A percentile compares a stretch with the other conserved stretches of the same genome.
Conservation (phyloP, 2,888 invertebrate species). For the Rhamphomyia laevipes region DNA sequence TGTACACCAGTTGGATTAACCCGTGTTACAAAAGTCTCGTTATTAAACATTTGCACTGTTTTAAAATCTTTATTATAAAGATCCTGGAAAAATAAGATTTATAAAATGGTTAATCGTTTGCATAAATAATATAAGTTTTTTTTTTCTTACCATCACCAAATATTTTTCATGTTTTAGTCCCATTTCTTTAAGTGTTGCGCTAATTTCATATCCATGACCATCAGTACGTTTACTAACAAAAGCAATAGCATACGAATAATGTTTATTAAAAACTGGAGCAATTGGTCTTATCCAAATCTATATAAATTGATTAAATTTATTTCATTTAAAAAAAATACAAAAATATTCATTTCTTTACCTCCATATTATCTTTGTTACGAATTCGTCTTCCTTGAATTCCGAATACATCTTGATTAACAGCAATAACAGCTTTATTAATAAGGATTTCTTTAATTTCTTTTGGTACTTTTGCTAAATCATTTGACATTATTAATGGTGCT, state of each 20-base stretch:
- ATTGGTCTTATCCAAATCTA: constrained; percentile 39
- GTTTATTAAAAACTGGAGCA: constrained; percentile 23
- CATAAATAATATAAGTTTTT: constrained; percentile 4
- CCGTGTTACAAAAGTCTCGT: constrained; percentile 16
- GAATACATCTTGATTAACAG: constrained; percentile 53
- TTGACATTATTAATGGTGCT: constrained; percentile 60
- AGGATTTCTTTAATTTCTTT: constrained; percentile 48
- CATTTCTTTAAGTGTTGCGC: constrained; percentile 27
- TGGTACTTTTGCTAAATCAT: constrained; percentile 49
- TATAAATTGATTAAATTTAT: background rate
- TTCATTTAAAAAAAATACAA: background rate
- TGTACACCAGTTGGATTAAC: constrained; percentile 22
- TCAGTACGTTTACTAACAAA: constrained; percentile 37
- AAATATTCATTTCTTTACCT: constrained; percentile 20
- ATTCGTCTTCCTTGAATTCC: constrained; percentile 50
- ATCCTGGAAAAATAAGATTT: constrained; percentile 16
- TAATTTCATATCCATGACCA: constrained; percentile 33
- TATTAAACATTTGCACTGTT: constrained; percentile 9
- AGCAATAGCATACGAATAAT: constrained; percentile 40
- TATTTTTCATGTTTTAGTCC: constrained; percentile 32
- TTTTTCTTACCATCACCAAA: constrained; percentile 22
- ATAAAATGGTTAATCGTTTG: constrained; percentile 11
- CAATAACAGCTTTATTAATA: constrained; percentile 47
- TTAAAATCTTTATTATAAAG: constrained; percentile 16
- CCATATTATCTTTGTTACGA: constrained; percentile 32